Percentiles rank a stretch among this genome's conserved stretches.
Evolutionary conservation across 2,113 vertebrate species (phyloP).

Genomic region (Heteronetta atricapilla): DNA sequence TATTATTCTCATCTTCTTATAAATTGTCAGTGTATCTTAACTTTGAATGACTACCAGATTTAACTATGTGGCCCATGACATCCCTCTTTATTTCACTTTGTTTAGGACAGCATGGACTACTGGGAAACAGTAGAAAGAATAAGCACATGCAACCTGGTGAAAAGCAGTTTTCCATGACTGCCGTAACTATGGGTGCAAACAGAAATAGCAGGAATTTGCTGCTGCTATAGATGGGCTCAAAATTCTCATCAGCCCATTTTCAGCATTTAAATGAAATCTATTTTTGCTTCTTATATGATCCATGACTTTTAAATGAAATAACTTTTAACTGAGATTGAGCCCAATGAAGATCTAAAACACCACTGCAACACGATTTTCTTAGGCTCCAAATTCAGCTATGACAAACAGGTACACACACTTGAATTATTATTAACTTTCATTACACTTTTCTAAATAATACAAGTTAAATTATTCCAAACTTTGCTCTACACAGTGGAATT

Average conservation of each 20-base stretch:
- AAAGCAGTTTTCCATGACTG: background rate
- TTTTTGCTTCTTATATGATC: background rate
- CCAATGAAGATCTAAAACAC: background rate
- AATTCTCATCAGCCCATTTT: background rate
- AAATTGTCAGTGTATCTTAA: background rate
- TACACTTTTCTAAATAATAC: background rate
- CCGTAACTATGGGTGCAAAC: background rate
- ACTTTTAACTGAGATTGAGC: background rate
- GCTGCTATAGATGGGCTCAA: background rate
- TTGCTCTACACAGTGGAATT: background rate
- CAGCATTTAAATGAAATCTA: background rate
- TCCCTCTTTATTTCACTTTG: background rate
- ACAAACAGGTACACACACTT: background rate
- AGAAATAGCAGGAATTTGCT: background rate
- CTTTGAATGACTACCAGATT: background rate
- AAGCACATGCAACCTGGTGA: background rate
- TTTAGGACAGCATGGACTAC: background rate
- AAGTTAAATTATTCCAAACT: background rate
- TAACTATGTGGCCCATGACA: background rate
- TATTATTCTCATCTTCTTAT: slow-evolving; percentile 10
- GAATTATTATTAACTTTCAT: background rate
- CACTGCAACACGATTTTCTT: background rate
- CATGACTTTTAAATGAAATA: background rate
- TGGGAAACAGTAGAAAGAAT: background rate
- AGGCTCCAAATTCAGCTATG: background rate